Percentiles rank a stretch among this genome's conserved stretches.
phyloP scores from a whole-genome alignment of 2,797 vertebrate species.

The Anabas testudineus region DNA sequence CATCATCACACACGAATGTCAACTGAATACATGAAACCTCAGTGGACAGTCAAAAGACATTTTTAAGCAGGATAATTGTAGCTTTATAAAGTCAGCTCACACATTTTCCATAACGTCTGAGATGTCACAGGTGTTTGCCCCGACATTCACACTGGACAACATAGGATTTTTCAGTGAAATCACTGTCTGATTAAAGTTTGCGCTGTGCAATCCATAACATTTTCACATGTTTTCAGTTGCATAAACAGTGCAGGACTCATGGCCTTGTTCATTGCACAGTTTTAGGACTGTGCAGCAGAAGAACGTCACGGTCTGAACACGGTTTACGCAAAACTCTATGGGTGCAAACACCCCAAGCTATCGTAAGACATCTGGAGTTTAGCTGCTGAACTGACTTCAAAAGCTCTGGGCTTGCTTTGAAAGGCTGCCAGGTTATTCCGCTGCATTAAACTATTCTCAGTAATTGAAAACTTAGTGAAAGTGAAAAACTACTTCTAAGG shows the following conservation, averaged over 20 bases:
- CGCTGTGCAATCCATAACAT: too few relatives aligned
- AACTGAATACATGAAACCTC: slow-evolving; percentile 12
- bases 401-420: slow-evolving; percentile 13
- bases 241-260: slow-evolving; percentile 4
- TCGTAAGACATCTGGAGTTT: background rate
- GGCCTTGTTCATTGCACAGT: background rate
- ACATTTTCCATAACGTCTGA: background rate
- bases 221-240: slow-evolving; percentile 6
- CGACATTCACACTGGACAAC: background rate
- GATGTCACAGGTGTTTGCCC: background rate
- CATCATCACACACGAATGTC: slow-evolving; percentile 30
- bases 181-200: too few relatives aligned
- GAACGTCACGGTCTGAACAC: background rate
- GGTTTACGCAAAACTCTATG: background rate
- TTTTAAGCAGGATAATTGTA: slow-evolving; percentile 13
- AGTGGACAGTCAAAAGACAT: slow-evolving; percentile 4
- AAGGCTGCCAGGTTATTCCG: slow-evolving; percentile 15
- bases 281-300: slow-evolving; percentile 2
- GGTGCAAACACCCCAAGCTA: background rate
- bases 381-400: background rate
- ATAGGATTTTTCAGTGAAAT: background rate
- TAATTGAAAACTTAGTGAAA: slow-evolving; percentile 16
- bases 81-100: slow-evolving; percentile 29
- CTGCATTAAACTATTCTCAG: slow-evolving; percentile 18
- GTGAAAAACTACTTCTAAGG: slow-evolving; percentile 1